Conservation (phyloP, 2,888 invertebrate genomes). For the Heliconius sara region DNA sequence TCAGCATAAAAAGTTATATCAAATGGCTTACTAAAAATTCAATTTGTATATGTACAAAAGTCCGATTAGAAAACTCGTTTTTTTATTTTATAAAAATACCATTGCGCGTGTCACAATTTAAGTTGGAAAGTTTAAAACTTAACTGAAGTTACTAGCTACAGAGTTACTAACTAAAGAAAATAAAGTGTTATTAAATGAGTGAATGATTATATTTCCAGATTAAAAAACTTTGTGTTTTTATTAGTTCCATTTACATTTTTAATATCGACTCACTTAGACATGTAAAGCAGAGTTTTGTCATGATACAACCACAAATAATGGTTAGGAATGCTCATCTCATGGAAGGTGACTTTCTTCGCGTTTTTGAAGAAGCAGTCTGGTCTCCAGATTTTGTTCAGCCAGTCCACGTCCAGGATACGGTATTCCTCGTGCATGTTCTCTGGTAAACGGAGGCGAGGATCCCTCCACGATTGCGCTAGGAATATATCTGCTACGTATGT, state of each 20-base stretch:
- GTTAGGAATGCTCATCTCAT: constrained; percentile 97
- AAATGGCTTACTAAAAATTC: neutral
- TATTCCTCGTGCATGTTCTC: constrained; percentile 97
- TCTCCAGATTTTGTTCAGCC: constrained; percentile 95
- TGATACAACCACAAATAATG: constrained; percentile 96
- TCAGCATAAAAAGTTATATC: neutral
- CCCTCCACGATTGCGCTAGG: constrained; percentile 96
- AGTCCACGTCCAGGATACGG: constrained; percentile 93
- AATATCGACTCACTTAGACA: constrained; percentile 91
- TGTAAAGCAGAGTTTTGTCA: constrained; percentile 95
- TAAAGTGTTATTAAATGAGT: no score
- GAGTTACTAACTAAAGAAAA: neutral
- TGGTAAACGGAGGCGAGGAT: constrained; percentile 93
- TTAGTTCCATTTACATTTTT: neutral
- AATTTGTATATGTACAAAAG: neutral
- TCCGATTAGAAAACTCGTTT: neutral
- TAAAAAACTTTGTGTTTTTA: neutral
- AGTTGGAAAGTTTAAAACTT: neutral
- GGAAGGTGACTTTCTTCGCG: constrained; percentile 96
- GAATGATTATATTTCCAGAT: neutral
- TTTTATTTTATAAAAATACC: no score
- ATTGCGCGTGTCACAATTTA: neutral
- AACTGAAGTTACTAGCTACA: neutral
- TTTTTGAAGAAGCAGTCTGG: constrained; percentile 97
- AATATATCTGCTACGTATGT: constrained; percentile 97